A percentile compares a stretch with the other conserved stretches of the same genome.
Evolutionary conservation across 1,140 invertebrate genomes (phyloP).

Genomic region (Bombus superbus): DNA sequence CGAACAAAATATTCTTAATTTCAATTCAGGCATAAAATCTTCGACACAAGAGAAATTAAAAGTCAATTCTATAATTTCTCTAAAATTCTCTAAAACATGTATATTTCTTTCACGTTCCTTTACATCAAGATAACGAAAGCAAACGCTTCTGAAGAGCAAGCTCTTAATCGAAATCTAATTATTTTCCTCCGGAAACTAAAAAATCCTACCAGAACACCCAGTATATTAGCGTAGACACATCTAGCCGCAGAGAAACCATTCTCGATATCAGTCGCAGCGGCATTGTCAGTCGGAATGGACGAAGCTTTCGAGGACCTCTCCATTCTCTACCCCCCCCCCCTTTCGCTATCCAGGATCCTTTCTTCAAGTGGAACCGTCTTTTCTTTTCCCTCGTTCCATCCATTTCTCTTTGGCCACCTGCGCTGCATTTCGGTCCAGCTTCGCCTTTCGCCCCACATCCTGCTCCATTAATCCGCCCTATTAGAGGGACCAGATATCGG

Average conservation of each 20-base stretch:
- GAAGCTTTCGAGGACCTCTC: conserved; percentile 61
- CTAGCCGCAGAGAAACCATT: conserved; percentile 37
- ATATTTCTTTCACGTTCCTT: background rate
- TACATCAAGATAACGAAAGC: background rate
- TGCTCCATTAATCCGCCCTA: conserved; percentile 62
- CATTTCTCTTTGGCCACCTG: conserved; percentile 46
- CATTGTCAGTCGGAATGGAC: conserved; percentile 54
- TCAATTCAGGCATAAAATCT: background rate
- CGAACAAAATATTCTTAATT: background rate
- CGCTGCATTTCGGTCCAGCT: conserved; percentile 23
- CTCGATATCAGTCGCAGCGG: conserved; percentile 49
- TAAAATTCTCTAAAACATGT: background rate
- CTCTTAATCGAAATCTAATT: too few species aligned
- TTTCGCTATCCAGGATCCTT: conserved; percentile 40
- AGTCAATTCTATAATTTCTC: background rate
- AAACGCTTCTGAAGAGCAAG: background rate
- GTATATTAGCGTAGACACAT: conserved; percentile 46
- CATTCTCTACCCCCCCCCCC: conserved; percentile 17
- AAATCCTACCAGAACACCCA: conserved; percentile 36
- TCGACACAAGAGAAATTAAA: background rate
- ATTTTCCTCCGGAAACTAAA: background rate
- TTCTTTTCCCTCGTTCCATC: conserved; percentile 50
- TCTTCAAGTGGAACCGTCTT: conserved; percentile 58
- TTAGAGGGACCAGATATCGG: conserved; percentile 66
- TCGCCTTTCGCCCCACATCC: conserved; percentile 43